Conservation (phyloP, 2,113 vertebrate species). For the Erpornis zantholeuca region DNA sequence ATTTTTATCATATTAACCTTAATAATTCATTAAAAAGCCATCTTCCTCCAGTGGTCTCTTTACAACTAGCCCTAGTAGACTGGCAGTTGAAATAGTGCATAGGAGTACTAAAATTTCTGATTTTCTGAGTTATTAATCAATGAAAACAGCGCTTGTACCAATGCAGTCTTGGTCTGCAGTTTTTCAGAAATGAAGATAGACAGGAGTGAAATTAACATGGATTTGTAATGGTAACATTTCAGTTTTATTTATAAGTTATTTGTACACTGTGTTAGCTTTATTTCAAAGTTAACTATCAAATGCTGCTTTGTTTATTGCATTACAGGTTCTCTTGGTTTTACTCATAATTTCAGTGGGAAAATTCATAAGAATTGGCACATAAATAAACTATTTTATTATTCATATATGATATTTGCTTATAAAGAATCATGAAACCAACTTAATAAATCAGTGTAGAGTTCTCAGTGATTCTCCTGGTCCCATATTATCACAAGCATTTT, state of each 20-base stretch:
- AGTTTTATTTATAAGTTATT: background rate
- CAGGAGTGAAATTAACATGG: background rate
- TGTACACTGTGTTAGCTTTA: background rate
- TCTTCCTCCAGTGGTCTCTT: background rate
- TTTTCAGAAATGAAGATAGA: background rate
- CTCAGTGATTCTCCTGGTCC: background rate
- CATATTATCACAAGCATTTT: background rate
- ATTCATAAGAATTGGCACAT: background rate
- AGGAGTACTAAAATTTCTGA: background rate
- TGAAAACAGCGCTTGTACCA: background rate
- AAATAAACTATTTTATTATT: background rate
- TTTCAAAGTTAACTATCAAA: background rate
- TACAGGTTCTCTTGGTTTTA: background rate
- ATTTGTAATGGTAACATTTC: background rate
- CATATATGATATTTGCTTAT: background rate
- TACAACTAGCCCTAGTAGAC: background rate
- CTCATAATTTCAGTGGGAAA: background rate
- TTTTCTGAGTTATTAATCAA: background rate
- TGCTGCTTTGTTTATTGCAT: background rate
- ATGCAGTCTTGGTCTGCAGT: background rate
- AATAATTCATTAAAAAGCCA: background rate
- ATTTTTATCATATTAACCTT: background rate
- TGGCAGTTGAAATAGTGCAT: background rate
- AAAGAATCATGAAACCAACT: background rate
- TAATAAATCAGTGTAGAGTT: background rate